Evolutionary conservation across 2,888 invertebrate genomes (phyloP), one percentile per base, ranked within the genome.

Genomic region (Girardia tigrina): DNA sequence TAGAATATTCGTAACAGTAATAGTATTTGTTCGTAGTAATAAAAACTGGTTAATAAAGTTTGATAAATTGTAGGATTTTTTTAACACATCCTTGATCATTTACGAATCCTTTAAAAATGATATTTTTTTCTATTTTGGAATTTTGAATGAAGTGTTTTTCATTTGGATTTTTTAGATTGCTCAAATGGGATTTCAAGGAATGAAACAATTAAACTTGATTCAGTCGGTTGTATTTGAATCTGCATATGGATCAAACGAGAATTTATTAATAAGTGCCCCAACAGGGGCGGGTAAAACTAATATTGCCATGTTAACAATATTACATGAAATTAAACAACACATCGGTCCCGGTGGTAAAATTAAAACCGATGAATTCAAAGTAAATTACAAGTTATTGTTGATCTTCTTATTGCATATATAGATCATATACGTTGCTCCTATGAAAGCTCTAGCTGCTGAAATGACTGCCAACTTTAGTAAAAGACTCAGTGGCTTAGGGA

Each of bases 261-360:
- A 99, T 85, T 87, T 99, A 80, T 85, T 99, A 74, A 92, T 99
- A 76, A 97, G 97, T 84, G 98, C 98, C 0, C 98, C 98, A 0
- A 99, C 98, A 0, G 98, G 98, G 1, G 95, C 97, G 0, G 98
- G 98, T 28, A 99, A 99, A 86, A 99, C 98, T 0, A 99, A 99
- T 83, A 92, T 98, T 75, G 98, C 98, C 0, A 88, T 99, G 86
- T 85, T 99, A 71, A 88, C 93, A 0, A 90, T 99, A 26, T 88
- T 94, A 0, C 91, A 94, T 83, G 91, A 92, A 79, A 89, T 98
- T 71, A 90, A 90, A 78, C 89, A 90, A 78, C 90, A 93, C 82
- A 88, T 92, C 16, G 76, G 79, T 2, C 81, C 85, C 71, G 88
- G 89, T 79, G 90, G 90, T 75, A 87, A 90, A 1, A 90, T 95